phyloP scores from a whole-genome alignment of 2,888 invertebrate genomes.

The Pristionchus exspectatus region DNA sequence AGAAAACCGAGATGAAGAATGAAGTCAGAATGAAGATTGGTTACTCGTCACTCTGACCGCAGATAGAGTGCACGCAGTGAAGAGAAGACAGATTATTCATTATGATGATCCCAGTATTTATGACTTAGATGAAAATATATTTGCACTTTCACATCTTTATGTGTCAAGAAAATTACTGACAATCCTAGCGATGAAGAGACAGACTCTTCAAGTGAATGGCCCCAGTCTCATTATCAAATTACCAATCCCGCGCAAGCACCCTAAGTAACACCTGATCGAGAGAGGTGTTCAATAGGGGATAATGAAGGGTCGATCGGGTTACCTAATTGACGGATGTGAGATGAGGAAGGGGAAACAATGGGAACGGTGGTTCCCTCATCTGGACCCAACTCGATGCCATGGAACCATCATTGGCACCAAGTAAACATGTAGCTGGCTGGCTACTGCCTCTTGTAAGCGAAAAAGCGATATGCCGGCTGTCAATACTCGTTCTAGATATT shows the following conservation, averaged over 20 bases:
- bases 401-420: neutral
- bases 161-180: no score
- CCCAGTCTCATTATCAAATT: neutral
- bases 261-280: slow-evolving; percentile 20
- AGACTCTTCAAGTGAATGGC: no score
- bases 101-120: no score
- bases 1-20: no score
- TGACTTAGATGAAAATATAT: no score
- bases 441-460: neutral
- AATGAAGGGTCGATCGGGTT: slow-evolving; percentile 39
- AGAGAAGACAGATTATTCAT: no score
- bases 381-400: neutral
- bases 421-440: neutral
- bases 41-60: neutral
- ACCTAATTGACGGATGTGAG: slow-evolving; percentile 39
- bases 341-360: neutral
- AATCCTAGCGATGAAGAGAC: no score
- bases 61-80: no score
- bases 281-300: neutral
- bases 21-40: neutral
- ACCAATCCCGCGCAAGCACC: neutral
- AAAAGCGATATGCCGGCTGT: neutral
- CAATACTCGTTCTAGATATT: neutral
- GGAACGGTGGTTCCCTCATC: neutral
- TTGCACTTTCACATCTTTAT: no score